A percentile compares a stretch with the other conserved stretches of the same genome.
These are phyloP conservation scores for Volucella bombylans DNA, from an alignment of 2,888 invertebrate species.

Conservation along the genomic window DNA sequence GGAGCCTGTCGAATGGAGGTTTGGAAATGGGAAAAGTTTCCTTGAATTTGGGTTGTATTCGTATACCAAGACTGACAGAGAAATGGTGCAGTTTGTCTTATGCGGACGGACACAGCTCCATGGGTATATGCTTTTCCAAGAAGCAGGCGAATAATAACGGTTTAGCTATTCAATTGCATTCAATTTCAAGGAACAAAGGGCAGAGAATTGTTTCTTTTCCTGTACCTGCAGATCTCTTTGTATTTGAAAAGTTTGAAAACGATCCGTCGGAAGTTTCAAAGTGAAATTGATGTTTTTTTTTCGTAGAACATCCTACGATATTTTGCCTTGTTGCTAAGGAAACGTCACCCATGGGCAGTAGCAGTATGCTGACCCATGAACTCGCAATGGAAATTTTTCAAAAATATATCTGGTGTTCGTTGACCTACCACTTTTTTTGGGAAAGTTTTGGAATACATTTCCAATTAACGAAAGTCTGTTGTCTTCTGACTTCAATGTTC, in stretches of 20 bases:
- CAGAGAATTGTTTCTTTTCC: conserved; percentile 30
- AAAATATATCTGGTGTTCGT: no score
- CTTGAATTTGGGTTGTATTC: no score
- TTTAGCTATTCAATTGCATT: conserved; percentile 61
- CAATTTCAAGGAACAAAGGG: conserved; percentile 39
- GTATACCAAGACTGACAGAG: background rate
- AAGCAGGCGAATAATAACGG: conserved; percentile 38
- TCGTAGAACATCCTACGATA: no score
- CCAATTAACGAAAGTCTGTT: no score
- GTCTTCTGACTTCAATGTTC: no score
- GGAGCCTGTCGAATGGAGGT: background rate
- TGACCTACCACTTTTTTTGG: no score
- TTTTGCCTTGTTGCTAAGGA: no score
- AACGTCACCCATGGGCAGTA: no score
- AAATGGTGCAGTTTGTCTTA: conserved; percentile 18
- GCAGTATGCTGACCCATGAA: no score
- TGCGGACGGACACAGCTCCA: conserved; percentile 39
- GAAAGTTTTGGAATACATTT: no score
- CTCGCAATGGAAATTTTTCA: no score
- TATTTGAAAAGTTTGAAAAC: conserved; percentile 7
- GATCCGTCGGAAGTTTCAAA: conserved; percentile 12
- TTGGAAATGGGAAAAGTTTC: background rate
- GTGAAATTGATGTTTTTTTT: conserved; percentile 26
- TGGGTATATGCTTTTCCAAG: conserved; percentile 29
- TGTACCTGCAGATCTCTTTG: conserved; percentile 7